phyloP scores from a whole-genome alignment of 2,888 invertebrate genomes.

The Drosophila pseudotalamancana region DNA sequence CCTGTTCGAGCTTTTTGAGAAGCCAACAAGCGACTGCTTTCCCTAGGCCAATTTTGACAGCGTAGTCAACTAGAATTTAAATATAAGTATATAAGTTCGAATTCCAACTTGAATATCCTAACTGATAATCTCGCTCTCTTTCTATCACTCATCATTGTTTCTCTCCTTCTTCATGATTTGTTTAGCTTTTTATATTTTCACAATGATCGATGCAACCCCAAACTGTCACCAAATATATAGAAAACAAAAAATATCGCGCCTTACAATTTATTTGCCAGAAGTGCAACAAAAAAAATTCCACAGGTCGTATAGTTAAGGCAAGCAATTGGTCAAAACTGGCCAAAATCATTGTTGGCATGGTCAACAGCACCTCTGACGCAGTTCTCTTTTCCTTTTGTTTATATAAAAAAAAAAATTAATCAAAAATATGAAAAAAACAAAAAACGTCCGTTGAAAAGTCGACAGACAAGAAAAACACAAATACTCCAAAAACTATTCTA shows the following conservation, averaged over 20 bases:
- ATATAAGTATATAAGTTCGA: no score
- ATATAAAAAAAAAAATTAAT: slow-evolving; percentile 40
- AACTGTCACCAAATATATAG: slow-evolving; percentile 64
- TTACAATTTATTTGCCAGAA: slow-evolving; percentile 21
- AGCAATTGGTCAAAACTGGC: slow-evolving; percentile 70
- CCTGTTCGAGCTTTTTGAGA: slow-evolving; percentile 35
- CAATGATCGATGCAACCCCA: slow-evolving; percentile 54
- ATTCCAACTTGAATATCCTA: slow-evolving; percentile 20
- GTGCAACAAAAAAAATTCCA: slow-evolving; percentile 56
- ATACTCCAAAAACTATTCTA: slow-evolving; percentile 20
- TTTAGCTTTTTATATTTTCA: slow-evolving; percentile 22
- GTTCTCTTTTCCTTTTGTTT: slow-evolving; percentile 65
- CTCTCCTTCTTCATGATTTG: not conserved
- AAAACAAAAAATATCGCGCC: slow-evolving; percentile 9
- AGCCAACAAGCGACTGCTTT: slow-evolving; percentile 51
- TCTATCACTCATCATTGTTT: not conserved
- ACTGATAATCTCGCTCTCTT: slow-evolving; percentile 56
- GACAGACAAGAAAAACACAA: slow-evolving; percentile 69
- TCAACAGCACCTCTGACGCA: slow-evolving; percentile 37
- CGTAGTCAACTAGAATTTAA: no score
- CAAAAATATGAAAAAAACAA: slow-evolving; percentile 36
- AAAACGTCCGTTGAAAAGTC: slow-evolving; percentile 59
- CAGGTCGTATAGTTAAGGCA: slow-evolving; percentile 58
- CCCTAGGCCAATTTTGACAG: slow-evolving; percentile 73
- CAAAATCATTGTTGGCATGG: slow-evolving; percentile 65